Percentiles rank a stretch among this genome's conserved stretches.
Conservation (phyloP, 2,797 vertebrate species). For the Hephaestus fuliginosus region DNA sequence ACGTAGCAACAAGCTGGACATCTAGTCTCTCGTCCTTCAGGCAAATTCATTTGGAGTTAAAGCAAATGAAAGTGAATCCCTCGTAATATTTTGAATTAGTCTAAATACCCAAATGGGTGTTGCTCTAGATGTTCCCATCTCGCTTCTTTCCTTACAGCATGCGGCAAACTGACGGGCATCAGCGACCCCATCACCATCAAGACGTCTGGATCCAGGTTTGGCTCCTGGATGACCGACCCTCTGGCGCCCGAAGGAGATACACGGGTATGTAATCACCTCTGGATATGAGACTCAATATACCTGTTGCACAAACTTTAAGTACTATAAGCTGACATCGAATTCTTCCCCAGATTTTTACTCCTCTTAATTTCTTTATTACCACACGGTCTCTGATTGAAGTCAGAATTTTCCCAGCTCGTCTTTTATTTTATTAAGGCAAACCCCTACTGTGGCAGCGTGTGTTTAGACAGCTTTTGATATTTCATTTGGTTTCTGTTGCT, state of each 20-base stretch:
- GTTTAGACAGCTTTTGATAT: not conserved
- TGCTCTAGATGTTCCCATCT: slow-evolving; percentile 53
- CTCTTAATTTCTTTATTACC: not conserved
- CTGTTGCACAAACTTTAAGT: not conserved
- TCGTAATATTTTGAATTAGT: slow-evolving; percentile 16
- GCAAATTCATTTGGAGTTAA: slow-evolving; percentile 34
- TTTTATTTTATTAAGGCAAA: not conserved
- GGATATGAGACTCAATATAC: not conserved
- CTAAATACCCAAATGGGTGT: not conserved
- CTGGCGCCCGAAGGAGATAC: slow-evolving; percentile 95
- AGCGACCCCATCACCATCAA: slow-evolving; percentile 97
- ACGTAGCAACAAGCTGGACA: slow-evolving; percentile 37
- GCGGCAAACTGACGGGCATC: slow-evolving; percentile 98
- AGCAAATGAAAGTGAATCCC: slow-evolving; percentile 44
- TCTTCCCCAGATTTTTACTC: not conserved
- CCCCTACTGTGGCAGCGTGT: not conserved
- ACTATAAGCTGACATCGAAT: too few species aligned
- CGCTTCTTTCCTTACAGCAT: slow-evolving; percentile 88
- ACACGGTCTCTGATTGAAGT: not conserved
- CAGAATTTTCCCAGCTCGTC: not conserved
- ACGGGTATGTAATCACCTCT: slow-evolving; percentile 86
- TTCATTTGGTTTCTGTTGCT: not conserved
- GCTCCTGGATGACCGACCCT: slow-evolving; percentile 99
- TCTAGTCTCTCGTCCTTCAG: slow-evolving; percentile 20
- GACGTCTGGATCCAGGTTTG: slow-evolving; percentile 97